Percentiles rank a stretch among this genome's conserved stretches.
Evolutionary conservation across 2,113 vertebrate genomes (phyloP).

Genomic region (Chlamydotis undulata): DNA sequence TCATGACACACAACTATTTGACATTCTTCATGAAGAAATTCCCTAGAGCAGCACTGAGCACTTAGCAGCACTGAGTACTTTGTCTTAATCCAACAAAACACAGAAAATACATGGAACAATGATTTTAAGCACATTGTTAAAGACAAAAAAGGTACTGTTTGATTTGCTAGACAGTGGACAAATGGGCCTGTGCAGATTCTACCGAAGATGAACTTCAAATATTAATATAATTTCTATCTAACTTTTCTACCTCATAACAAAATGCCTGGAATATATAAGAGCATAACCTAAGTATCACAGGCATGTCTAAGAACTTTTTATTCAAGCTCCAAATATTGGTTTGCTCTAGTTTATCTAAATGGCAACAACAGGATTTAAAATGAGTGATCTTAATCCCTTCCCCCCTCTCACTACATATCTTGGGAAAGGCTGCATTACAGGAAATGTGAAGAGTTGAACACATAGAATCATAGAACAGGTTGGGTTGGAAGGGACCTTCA

Average conservation of each 20-base stretch:
- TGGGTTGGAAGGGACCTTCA: too few relatives aligned
- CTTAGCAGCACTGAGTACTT: background rate
- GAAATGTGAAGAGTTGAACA: background rate
- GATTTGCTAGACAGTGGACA: background rate
- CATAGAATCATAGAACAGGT: too few relatives aligned
- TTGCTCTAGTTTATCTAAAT: background rate
- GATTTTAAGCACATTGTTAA: background rate
- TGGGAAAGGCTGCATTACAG: background rate
- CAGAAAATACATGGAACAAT: background rate
- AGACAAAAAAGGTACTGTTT: background rate
- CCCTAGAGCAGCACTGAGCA: slow-evolving; percentile 10
- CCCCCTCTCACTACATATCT: background rate
- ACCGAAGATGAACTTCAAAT: background rate
- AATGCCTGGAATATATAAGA: background rate
- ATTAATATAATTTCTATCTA: background rate
- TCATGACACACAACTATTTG: background rate
- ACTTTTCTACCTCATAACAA: background rate
- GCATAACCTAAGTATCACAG: background rate
- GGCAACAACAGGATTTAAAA: background rate
- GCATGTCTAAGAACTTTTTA: background rate
- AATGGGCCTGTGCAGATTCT: background rate
- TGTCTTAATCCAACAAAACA: slow-evolving; percentile 6
- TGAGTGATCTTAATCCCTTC: background rate
- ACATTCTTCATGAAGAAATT: slow-evolving; percentile 29
- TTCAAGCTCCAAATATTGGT: background rate